These are phyloP conservation scores for Scylla paramamosain DNA, from an alignment of 1,140 invertebrate species.

Conservation along the genomic window DNA sequence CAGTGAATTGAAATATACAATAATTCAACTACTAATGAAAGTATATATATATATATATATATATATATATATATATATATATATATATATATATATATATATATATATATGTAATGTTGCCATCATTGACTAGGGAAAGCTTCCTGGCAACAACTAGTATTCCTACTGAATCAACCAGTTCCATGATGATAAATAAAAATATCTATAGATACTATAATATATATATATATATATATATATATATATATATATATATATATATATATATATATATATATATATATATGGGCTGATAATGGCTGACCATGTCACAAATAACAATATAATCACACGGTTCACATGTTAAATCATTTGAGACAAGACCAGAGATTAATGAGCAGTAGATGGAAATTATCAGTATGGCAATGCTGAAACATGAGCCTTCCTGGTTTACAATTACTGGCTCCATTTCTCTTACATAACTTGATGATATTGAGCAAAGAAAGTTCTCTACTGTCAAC, in stretches of 20 bases:
- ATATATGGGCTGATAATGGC: constrained; percentile 61
- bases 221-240: too few species aligned
- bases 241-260: too few species aligned
- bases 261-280: constrained; percentile 18
- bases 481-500: constrained; percentile 72
- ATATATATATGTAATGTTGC: constrained; percentile 3
- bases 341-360: constrained; percentile 58
- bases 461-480: constrained; percentile 73
- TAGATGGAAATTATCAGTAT: constrained; percentile 55
- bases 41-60: constrained; percentile 53
- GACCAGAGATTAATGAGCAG: constrained; percentile 70
- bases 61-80: constrained; percentile 26
- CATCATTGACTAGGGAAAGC: constrained; percentile 70
- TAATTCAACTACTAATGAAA: constrained; percentile 39
- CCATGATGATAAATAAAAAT: constrained; percentile 27
- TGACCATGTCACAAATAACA: constrained; percentile 67
- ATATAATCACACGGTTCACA: constrained; percentile 57
- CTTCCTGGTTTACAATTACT: constrained; percentile 57
- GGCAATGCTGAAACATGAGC: constrained; percentile 61
- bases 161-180: constrained; percentile 56
- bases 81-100: neutral
- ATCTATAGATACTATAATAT: too few species aligned
- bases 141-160: constrained; percentile 52
- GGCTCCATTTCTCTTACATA: constrained; percentile 61
- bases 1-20: constrained; percentile 48